Base-by-base conservation (phyloP, 1,140 invertebrate species). In the Dinothrombium tinctorium region DNA sequence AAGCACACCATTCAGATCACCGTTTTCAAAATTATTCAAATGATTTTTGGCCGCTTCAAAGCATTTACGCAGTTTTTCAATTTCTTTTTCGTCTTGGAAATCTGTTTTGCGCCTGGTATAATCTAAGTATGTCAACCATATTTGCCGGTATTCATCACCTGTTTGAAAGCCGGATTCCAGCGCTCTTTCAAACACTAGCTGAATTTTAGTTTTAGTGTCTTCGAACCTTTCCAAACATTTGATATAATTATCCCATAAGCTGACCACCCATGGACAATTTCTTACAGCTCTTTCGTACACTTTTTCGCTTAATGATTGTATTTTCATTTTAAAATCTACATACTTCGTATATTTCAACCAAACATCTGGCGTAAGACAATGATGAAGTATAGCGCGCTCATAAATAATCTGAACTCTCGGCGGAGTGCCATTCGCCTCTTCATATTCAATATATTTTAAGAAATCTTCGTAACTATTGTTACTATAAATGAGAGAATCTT, bases 41-140 rank as follows among this genome's bases (percentile, higher is more conserved):
- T 69, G 63, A 46, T 67, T 60, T 41, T 63, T 63, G 25, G 72
- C 71, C 54, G 59, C 61, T 38, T 69, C 61, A 47, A 74, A 68
- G 2, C 66, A 61, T 44, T 64, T 63, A 33, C 64, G 53, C 25
- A 72, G 50, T 26, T 69, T 56, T 45, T 69, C 59, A 25, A 54
- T 24, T 19, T 56, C 48, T 0, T 59, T 50, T 2, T 59, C 50
- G 24, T 62, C 56, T 26, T 60, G 55, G 49, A 64, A 67, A 43
- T 67, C 57, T 5, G 76, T 64, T 44, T 60, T 55, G 15, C 78
- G 59, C 14, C 72, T 57, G 4, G 74, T 54, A 55, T 68, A 76
- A 53, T 75, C 72, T 17, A 78, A 54, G 55, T 76, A 81, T 2
- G 62, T 60, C 29, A 76, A 51, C 77, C 77, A 83, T 1, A 82